Evolutionary conservation across 2,888 invertebrate species (phyloP), one percentile per base, ranked within the genome.

Genomic region (Noctua janthina): DNA sequence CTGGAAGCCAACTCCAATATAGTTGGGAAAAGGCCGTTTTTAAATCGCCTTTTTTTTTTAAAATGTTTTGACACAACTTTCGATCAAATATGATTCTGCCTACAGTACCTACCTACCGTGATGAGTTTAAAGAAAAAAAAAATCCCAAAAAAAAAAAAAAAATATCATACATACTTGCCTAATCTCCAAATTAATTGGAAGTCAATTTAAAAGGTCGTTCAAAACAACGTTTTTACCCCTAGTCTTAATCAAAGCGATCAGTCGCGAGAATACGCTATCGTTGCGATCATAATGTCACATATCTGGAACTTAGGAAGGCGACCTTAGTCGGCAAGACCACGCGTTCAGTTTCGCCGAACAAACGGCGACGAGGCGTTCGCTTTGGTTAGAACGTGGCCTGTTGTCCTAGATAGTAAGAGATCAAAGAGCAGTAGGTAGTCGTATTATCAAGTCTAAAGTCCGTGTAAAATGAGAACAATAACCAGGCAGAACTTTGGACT

Each of bases 141-240:
- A 10, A n/a, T 20, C 46, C 10, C 8, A 54, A 8, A 29, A 29
- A 29, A 29, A 29, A 29, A 29, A 29, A 29, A 29, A 29, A 29
- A 29, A 29, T 29, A 29, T 29, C 29, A 29, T 29, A 29, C 29
- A 29, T 29, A 29, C 29, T 29, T 29, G 29, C 29, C 29, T 29
- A 46, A 56, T 76, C 75, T 56, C 43, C 7, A 23, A 73, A 71
- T 71, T 46, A 54, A 56, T 75, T 72, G 29, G 15, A 4, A 56
- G 15, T 43, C 29, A 15, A 51, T 54, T 71, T 43, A 39, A 10
- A 68, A 51, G 39, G 74, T 39, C 35, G 23, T 17, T 4, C 7
- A 51, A 64, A 29, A 35, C 3, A 29, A 29, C 29, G 29, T 29
- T 29, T 29, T 3, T n/a, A n/a, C 56, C 20, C 56, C 7, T 20